Evolutionary conservation across 2,113 vertebrate genomes (phyloP).

Genomic region (Baryphthengus martii): DNA sequence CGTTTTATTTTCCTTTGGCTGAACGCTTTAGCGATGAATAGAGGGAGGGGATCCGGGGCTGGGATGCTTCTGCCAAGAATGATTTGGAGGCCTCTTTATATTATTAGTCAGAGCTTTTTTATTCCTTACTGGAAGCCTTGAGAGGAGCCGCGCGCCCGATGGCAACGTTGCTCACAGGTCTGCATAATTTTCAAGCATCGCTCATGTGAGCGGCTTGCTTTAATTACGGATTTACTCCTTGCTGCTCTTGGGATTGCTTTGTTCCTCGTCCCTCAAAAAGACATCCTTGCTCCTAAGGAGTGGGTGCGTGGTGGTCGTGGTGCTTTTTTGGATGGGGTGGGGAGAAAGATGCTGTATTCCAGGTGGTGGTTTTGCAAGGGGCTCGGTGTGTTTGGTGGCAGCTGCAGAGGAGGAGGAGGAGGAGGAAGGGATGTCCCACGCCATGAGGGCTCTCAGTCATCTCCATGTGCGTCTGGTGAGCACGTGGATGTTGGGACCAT

Average conservation of each 20-base stretch:
- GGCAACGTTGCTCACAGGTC: constrained; percentile 23
- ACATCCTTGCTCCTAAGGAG: not conserved
- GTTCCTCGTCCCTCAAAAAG: not conserved
- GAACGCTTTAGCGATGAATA: constrained; percentile 81
- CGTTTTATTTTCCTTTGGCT: constrained; percentile 72
- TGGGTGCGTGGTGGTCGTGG: not conserved
- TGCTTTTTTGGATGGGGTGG: not conserved
- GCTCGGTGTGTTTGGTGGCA: not conserved
- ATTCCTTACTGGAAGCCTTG: constrained; percentile 69
- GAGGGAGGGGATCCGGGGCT: constrained; percentile 79
- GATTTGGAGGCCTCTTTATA: constrained; percentile 72
- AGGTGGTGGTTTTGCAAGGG: not conserved
- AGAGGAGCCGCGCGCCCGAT: not conserved
- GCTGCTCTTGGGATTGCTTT: not conserved
- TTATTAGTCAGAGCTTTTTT: constrained; percentile 89
- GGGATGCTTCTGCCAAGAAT: constrained; percentile 72
- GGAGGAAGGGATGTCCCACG: not conserved
- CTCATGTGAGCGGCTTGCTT: constrained; percentile 13
- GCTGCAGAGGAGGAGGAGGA: not conserved
- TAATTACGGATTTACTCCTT: not conserved
- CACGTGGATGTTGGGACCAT: not conserved
- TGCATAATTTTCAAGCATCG: not conserved
- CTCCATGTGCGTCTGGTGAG: not conserved
- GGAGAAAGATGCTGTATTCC: not conserved
- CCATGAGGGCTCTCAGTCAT: accelerated